Percentiles rank a stretch among this genome's conserved stretches.
Evolutionary conservation across 2,888 invertebrate species (phyloP).

Genomic region (Tethea ocularis): DNA sequence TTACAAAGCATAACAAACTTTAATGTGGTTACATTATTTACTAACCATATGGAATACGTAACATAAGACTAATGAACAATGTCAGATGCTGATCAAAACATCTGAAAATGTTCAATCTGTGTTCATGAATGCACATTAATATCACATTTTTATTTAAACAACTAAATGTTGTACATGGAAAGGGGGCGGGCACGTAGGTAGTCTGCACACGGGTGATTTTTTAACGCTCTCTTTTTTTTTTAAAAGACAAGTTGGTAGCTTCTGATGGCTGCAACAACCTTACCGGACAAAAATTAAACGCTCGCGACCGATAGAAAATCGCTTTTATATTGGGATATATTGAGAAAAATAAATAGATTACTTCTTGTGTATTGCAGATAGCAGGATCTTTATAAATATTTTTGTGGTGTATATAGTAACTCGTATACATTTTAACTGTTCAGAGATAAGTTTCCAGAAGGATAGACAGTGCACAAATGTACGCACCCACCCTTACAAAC

Average conservation of each 20-base stretch:
- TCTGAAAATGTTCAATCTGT: slow-evolving; percentile 5
- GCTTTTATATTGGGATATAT: too few species aligned
- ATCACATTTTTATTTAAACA: slow-evolving; percentile 6
- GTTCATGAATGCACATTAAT: slow-evolving; percentile 14
- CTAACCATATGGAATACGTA: slow-evolving; percentile 4
- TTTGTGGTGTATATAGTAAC: too few species aligned
- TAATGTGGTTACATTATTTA: slow-evolving; percentile 5
- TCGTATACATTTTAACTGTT: too few species aligned
- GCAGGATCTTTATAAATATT: too few species aligned
- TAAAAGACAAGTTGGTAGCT: too few species aligned
- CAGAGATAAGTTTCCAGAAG: too few species aligned
- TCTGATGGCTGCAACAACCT: too few species aligned
- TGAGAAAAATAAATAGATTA: too few species aligned
- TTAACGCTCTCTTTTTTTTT: neutral
- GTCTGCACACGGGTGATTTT: neutral
- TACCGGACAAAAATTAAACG: too few species aligned
- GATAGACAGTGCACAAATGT: neutral
- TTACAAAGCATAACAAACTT: slow-evolving; percentile 1
- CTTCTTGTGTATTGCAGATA: too few species aligned
- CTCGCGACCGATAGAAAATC: too few species aligned
- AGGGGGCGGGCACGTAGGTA: neutral
- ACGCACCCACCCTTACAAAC: slow-evolving; percentile 3
- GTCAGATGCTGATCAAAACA: neutral
- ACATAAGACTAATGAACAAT: neutral
- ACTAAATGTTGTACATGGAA: slow-evolving; percentile 1